Base-by-base conservation (phyloP, 2,113 vertebrate genomes). In the Sinocyclocheilus anshuiensis region DNA sequence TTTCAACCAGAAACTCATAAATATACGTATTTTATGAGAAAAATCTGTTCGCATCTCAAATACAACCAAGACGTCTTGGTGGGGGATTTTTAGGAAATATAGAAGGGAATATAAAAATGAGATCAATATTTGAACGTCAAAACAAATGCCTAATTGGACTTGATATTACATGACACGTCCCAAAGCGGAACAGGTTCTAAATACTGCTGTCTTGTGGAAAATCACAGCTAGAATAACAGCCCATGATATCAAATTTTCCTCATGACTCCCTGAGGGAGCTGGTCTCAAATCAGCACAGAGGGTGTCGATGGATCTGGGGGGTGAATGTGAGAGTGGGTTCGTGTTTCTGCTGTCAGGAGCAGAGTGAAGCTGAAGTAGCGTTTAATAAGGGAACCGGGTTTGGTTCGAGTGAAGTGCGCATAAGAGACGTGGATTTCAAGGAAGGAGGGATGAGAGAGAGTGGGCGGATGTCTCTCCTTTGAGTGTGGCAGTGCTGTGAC, bases 11-110 rank as follows among this genome's bases (percentile, higher is more conserved):
- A 78, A 85, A 77, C 71, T 84, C 80, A 86, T 83, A 48, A 80
- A 79, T 80, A 87, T 83, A 69, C 75, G 82, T 77, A 71, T 86
- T 86, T 88, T 50, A 86, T 26, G 15, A 88, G 65, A 59, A 42
- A 83, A 81, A 57, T 79, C 83, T 76, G 69, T 55, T 75, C 67
- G n/a, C 76, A 53, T 71, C 71, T 65, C 74, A 63, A 36, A 50
- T 53, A 24, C 18, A 11, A 65, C 55, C 63, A 48, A 69, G 33
- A 20, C 20, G 26, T 33, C 61, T 13, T 65, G 10, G 33, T 50
- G 13, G 26, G 77, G 81, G 65, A 83, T 20, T 71, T 71, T 71
- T 18, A 84, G 26, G 36, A 22, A 55, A 29, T 29, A 63, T 13
- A 39, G 18, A 85, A 4, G 20, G 26, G n/a, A 20, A 74, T 53